Conservation (phyloP, 2,888 invertebrate genomes). For the Nomada ferruginata region DNA sequence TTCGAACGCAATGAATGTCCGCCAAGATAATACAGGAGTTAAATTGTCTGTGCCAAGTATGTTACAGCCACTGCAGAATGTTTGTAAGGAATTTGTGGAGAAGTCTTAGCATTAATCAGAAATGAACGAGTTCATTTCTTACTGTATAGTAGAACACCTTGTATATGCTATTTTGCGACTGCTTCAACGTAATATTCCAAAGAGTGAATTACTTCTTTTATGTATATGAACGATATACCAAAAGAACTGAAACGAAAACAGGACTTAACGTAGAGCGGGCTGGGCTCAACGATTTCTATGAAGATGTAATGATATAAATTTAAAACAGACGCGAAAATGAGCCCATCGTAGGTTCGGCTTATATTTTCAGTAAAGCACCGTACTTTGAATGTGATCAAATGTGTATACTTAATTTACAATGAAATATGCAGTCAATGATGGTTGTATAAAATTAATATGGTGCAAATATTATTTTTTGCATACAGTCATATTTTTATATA, state of each 20-base stretch:
- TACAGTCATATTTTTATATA: conserved; percentile 50
- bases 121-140: conserved; percentile 27
- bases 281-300: conserved; percentile 7
- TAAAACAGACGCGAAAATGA: conserved; percentile 10
- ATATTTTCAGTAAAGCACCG: not conserved
- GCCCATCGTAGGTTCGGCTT: not conserved
- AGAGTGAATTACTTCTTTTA: conserved; percentile 50
- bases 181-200: conserved; percentile 54
- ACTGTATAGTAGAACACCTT: conserved; percentile 33
- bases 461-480: conserved; percentile 41
- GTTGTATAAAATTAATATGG: conserved; percentile 42
- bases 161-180: conserved; percentile 31
- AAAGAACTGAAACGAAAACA: conserved; percentile 16
- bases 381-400: conserved; percentile 15
- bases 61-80: conserved; percentile 69
- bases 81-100: conserved; percentile 72
- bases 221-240: conserved; percentile 28
- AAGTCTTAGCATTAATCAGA: conserved; percentile 76
- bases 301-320: conserved; percentile 19
- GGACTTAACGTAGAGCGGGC: not conserved
- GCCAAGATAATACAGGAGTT: conserved; percentile 64
- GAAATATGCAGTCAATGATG: conserved; percentile 19
- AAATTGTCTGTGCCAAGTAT: conserved; percentile 80
- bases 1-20: conserved; percentile 73
- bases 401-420: conserved; percentile 31